Evolutionary conservation across 2,797 vertebrate species (phyloP).

Genomic region (Semaprochilodus insignis): DNA sequence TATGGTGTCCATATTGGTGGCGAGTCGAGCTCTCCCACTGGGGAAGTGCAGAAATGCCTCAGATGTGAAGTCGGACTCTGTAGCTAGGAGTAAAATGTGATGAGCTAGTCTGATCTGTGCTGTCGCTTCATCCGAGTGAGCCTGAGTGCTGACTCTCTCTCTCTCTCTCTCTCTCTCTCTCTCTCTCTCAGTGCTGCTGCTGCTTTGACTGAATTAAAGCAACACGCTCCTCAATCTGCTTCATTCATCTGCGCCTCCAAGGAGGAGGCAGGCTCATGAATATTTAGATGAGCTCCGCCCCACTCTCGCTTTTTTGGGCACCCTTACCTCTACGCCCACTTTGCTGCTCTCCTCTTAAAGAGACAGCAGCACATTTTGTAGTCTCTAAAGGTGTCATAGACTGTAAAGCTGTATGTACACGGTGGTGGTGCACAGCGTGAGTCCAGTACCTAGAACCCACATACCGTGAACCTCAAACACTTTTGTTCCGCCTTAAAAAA

Average conservation of each 20-base stretch:
- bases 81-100: slow-evolving; percentile 18
- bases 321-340: slow-evolving; percentile 4
- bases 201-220: slow-evolving; percentile 37
- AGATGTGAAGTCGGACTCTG: background rate
- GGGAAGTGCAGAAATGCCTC: background rate
- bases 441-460: no score
- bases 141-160: slow-evolving; percentile 22
- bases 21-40: background rate
- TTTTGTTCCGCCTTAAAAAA: no score
- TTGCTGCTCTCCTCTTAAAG: slow-evolving; percentile 50
- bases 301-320: background rate
- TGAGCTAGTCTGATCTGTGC: slow-evolving; percentile 36
- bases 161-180: no score
- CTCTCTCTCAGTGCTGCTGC: no score
- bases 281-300: slow-evolving; percentile 52
- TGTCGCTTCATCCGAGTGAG: slow-evolving; percentile 49
- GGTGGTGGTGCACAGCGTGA: no score
- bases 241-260: slow-evolving; percentile 58
- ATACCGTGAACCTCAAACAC: no score
- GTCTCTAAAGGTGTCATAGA: background rate
- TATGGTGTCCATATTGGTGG: slow-evolving; percentile 86
- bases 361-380: background rate
- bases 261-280: slow-evolving; percentile 47
- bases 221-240: slow-evolving; percentile 49
- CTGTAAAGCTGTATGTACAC: no score